phyloP scores from a whole-genome alignment of 2,113 vertebrate genomes.

The Xiphophorus couchianus region DNA sequence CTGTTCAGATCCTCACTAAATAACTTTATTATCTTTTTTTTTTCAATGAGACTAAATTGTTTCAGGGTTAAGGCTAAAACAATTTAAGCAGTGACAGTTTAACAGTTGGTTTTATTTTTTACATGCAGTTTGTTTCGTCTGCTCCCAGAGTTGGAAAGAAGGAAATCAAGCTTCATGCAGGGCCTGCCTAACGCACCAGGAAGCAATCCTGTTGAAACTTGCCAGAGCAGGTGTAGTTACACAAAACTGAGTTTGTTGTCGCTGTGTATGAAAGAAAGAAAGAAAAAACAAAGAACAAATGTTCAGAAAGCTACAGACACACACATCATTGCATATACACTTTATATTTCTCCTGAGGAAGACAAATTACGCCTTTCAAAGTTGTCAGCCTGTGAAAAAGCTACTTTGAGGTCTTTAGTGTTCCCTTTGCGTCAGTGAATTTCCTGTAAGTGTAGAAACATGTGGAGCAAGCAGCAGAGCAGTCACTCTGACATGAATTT shows the following conservation, averaged over 20 bases:
- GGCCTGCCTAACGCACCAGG: neutral
- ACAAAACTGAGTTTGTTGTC: neutral
- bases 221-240: slow-evolving; percentile 3
- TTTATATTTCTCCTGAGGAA: neutral
- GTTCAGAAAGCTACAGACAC: neutral
- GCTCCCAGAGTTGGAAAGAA: neutral
- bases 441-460: slow-evolving; percentile 1
- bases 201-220: slow-evolving; percentile 29
- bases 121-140: neutral
- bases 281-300: neutral
- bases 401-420: neutral
- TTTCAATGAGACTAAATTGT: neutral
- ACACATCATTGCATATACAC: neutral
- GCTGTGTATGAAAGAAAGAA: neutral
- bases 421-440: neutral
- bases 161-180: slow-evolving; percentile 1
- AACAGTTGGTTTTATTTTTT: neutral
- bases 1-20: neutral
- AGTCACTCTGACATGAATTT: neutral
- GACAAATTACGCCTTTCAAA: neutral
- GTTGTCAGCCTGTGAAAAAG: neutral
- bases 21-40: neutral
- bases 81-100: neutral
- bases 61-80: neutral
- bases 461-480: neutral